Evolutionary conservation across 1,140 invertebrate species (phyloP).

Genomic region (Globodera ellingtonae): DNA sequence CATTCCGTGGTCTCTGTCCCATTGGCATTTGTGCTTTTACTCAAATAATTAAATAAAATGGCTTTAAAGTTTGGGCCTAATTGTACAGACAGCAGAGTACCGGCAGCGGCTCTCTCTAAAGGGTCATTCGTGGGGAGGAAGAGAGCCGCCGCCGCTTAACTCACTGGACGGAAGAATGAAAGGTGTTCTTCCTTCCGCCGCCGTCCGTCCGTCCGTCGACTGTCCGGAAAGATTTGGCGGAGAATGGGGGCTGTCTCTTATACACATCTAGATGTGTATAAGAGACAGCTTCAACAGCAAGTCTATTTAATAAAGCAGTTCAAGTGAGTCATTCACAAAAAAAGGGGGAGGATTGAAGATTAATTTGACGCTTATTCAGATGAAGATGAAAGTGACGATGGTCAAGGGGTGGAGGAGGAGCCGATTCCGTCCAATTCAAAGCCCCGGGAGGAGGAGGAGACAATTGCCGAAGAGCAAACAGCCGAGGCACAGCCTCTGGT

Average conservation of each 20-base stretch:
- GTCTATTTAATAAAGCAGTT: not conserved
- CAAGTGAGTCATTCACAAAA: not conserved
- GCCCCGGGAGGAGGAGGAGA: conserved; percentile 29
- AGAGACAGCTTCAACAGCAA: too few species aligned
- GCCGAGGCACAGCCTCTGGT: not conserved
- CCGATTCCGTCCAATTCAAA: conserved; percentile 11
- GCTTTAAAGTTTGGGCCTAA: too few species aligned
- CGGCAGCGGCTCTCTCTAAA: too few species aligned
- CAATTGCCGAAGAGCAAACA: conserved; percentile 61
- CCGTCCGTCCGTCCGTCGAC: not conserved
- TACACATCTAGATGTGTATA: too few species aligned
- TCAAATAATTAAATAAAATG: too few species aligned
- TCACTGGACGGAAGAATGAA: not conserved
- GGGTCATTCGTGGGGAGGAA: too few species aligned
- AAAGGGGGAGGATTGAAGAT: conserved; percentile 39
- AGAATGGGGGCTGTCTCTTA: not conserved
- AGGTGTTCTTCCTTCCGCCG: not conserved
- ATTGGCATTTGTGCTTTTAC: too few species aligned
- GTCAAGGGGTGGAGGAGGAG: conserved; percentile 31
- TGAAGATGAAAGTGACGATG: conserved; percentile 46
- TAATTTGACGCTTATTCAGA: conserved; percentile 13
- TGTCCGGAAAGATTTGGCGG: not conserved
- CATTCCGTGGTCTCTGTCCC: too few species aligned
- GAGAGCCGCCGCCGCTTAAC: not conserved
- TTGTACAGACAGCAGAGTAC: too few species aligned